Conservation (phyloP, 2,797 vertebrate species). For the Lacerta viridis region DNA sequence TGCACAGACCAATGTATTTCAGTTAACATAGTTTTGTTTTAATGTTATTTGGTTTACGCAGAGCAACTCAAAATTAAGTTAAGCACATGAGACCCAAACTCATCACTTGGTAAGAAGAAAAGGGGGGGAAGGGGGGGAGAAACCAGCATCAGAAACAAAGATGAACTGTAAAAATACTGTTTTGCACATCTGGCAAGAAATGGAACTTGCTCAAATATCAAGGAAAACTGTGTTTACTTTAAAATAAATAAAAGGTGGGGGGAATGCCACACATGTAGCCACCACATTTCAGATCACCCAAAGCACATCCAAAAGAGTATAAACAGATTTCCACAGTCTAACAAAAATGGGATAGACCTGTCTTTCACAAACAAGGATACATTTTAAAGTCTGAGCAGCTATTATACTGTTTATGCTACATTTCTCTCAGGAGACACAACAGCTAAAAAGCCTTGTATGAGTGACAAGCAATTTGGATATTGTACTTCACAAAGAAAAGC, state of each 20-base stretch:
- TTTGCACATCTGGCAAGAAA: not conserved
- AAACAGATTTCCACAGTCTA: slow-evolving; percentile 5
- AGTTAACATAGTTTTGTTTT: not conserved
- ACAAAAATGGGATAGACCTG: not conserved
- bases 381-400: slow-evolving; percentile 36
- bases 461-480: slow-evolving; percentile 26
- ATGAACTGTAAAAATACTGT: slow-evolving; percentile 8
- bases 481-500: not conserved
- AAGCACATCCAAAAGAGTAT: too few species aligned
- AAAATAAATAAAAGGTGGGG: too few species aligned
- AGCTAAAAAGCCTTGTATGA: slow-evolving; percentile 34
- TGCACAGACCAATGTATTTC: not conserved
- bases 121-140: too few species aligned
- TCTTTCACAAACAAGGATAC: slow-evolving; percentile 16
- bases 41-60: not conserved
- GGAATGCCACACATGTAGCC: not conserved
- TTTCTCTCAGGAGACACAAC: slow-evolving; percentile 30
- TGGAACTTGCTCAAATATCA: not conserved
- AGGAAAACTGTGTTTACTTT: not conserved
- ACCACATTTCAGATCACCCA: slow-evolving; percentile 3
- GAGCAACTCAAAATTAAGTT: not conserved
- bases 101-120: not conserved
- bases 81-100: not conserved
- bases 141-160: slow-evolving; percentile 11
- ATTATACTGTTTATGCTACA: slow-evolving; percentile 1